A percentile compares a stretch with the other conserved stretches of the same genome.
These are phyloP conservation scores for Cantharis rustica DNA, from an alignment of 2,888 invertebrate species.

Conservation along the genomic window DNA sequence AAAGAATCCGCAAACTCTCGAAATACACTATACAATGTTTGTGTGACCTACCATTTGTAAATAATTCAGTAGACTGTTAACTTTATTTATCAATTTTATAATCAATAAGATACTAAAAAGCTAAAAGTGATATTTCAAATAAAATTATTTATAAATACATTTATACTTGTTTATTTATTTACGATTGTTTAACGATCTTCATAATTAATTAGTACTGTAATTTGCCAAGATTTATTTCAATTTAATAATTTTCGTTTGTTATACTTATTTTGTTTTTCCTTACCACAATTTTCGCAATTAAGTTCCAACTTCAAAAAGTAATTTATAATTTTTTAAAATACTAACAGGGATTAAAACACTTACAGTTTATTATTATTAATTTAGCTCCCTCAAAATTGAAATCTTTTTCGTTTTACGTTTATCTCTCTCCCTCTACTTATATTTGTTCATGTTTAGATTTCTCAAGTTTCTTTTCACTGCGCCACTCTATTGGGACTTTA, in stretches of 20 bases:
- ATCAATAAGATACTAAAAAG: neutral
- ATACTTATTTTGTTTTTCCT: neutral
- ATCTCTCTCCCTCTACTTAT: too few species aligned
- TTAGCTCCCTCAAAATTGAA: too few species aligned
- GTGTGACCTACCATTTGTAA: conserved; percentile 7
- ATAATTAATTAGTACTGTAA: neutral
- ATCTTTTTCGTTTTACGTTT: too few species aligned
- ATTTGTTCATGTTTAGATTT: too few species aligned
- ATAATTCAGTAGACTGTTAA: conserved; percentile 2
- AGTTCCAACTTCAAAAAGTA: neutral
- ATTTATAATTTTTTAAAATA: too few species aligned
- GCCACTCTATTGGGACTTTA: too few species aligned
- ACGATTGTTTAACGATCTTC: neutral
- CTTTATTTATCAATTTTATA: neutral
- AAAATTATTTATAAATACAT: neutral
- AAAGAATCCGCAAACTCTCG: conserved; percentile 11
- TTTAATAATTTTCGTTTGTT: neutral
- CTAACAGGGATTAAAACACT: too few species aligned
- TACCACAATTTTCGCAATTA: neutral
- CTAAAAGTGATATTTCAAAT: neutral
- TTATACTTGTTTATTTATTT: neutral
- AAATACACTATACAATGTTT: neutral
- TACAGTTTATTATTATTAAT: too few species aligned
- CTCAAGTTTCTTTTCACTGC: too few species aligned
- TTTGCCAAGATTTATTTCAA: neutral